These are phyloP conservation scores for Drosophila testacea DNA, from an alignment of 2,888 invertebrate genomes.

Conservation along the genomic window DNA sequence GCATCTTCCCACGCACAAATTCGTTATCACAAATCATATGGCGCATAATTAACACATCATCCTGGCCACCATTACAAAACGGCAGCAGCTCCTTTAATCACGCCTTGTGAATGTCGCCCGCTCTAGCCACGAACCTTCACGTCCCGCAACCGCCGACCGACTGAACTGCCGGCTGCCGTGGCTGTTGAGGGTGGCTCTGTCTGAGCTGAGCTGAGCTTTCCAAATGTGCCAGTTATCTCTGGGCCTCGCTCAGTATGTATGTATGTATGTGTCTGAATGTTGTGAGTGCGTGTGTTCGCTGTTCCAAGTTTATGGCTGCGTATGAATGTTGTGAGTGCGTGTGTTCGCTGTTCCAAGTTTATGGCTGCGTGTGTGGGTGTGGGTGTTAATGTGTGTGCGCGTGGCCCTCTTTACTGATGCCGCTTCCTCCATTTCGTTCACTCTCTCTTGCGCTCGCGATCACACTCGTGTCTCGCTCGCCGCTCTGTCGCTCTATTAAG, in stretches of 20 bases:
- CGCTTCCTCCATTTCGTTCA: slow-evolving; percentile 19
- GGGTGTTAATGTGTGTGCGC: slow-evolving; percentile 13
- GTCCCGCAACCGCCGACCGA: not conserved
- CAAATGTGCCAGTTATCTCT: slow-evolving; percentile 7
- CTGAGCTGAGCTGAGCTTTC: slow-evolving; percentile 15
- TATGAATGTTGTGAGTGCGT: slow-evolving; percentile 4
- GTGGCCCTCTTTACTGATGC: slow-evolving; percentile 31
- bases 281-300: slow-evolving; percentile 6
- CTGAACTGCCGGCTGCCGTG: slow-evolving; percentile 12
- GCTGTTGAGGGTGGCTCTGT: slow-evolving; percentile 6
- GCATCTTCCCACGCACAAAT: slow-evolving; percentile 29
- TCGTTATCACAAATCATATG: slow-evolving; percentile 12
- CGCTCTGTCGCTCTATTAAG: slow-evolving; percentile 2
- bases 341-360: slow-evolving; percentile 1
- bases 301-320: not conserved
- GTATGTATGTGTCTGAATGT: slow-evolving; percentile 1
- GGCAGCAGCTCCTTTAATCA: not conserved
- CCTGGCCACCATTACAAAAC: not conserved
- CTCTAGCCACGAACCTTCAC: slow-evolving; percentile 2
- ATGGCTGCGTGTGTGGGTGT: slow-evolving; percentile 7
- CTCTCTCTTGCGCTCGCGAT: not conserved
- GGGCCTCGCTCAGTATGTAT: slow-evolving; percentile 7
- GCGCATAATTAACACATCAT: slow-evolving; percentile 21
- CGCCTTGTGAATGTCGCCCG: slow-evolving; percentile 25
- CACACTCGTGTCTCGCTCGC: not conserved